phyloP scores from a whole-genome alignment of 2,797 vertebrate species.

The Echeneis naucrates region DNA sequence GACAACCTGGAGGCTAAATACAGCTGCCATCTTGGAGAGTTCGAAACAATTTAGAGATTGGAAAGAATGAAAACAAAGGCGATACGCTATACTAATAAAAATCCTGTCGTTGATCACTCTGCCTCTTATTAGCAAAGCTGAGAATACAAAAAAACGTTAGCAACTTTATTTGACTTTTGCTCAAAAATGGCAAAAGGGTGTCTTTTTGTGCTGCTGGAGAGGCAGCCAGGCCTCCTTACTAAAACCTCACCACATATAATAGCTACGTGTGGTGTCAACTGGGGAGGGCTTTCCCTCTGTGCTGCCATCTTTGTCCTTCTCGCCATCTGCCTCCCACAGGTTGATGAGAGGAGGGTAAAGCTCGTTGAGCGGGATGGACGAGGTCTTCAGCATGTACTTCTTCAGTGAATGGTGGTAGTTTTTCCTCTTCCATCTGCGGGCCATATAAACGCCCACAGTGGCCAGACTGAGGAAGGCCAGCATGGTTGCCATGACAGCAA shows the following conservation, averaged over 20 bases:
- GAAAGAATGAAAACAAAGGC: constrained; percentile 83
- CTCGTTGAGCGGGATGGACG: constrained; percentile 97
- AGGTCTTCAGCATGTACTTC: constrained; percentile 99
- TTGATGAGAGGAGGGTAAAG: constrained; percentile 99
- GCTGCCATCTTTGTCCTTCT: constrained; percentile 95
- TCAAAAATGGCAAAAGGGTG: constrained; percentile 94
- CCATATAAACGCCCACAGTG: constrained; percentile 90
- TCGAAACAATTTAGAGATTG: constrained; percentile 65
- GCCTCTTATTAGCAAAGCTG: constrained; percentile 92
- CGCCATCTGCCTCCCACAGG: constrained; percentile 96
- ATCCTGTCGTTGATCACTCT: constrained; percentile 86
- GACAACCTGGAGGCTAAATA: constrained; percentile 86
- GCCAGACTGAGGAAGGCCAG: constrained; percentile 93
- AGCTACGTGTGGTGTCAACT: constrained; percentile 98
- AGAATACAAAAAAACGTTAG: constrained; percentile 88
- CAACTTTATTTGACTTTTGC: constrained; percentile 87
- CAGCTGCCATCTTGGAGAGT: constrained; percentile 85
- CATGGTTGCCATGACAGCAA: constrained; percentile 93
- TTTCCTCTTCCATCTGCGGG: constrained; percentile 95
- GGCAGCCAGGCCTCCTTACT: constrained; percentile 81
- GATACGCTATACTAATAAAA: constrained; percentile 96
- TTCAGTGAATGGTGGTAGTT: constrained; percentile 98
- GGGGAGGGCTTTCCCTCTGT: constrained; percentile 92
- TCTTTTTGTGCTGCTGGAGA: constrained; percentile 88
- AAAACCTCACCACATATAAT: constrained; percentile 98